phyloP scores from a whole-genome alignment of 2,113 vertebrate species.

The Paraplagusia blochii region DNA sequence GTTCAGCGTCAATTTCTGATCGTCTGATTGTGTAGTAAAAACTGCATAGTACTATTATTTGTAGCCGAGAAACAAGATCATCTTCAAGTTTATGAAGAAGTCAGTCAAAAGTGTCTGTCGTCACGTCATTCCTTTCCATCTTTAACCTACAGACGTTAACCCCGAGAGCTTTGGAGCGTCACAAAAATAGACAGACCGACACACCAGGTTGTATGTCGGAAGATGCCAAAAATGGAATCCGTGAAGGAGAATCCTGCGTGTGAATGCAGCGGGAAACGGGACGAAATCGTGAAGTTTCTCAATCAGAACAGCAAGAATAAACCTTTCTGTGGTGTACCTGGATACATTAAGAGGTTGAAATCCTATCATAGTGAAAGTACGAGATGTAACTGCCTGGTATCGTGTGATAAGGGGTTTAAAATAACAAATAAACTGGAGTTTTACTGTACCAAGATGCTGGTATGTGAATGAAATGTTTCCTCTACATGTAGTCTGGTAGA shows the following conservation, averaged over 20 bases:
- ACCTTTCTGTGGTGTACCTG: not conserved
- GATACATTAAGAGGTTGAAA: not conserved
- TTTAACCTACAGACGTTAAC: constrained; percentile 37
- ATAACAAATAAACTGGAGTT: not conserved
- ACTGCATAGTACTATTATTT: too few species aligned
- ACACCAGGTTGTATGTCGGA: constrained; percentile 25
- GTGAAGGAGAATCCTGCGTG: constrained; percentile 8
- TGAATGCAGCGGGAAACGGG: constrained; percentile 14
- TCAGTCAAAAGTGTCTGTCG: too few species aligned
- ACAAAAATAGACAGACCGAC: constrained; percentile 50
- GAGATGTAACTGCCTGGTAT: not conserved
- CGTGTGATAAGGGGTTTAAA: not conserved
- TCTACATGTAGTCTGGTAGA: constrained; percentile 2
- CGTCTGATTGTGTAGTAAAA: too few species aligned
- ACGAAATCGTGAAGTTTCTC: not conserved
- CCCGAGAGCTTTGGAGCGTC: constrained; percentile 13
- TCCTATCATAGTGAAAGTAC: not conserved
- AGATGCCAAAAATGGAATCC: constrained; percentile 10
- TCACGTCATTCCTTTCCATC: constrained; percentile 53
- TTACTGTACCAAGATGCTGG: not conserved
- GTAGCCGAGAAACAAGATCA: too few species aligned
- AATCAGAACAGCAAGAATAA: not conserved
- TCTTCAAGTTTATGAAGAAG: too few species aligned
- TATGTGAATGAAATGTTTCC: not conserved
- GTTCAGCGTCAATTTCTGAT: too few species aligned